phyloP scores from a whole-genome alignment of 2,113 vertebrate species.

The Microtus richardsoni region DNA sequence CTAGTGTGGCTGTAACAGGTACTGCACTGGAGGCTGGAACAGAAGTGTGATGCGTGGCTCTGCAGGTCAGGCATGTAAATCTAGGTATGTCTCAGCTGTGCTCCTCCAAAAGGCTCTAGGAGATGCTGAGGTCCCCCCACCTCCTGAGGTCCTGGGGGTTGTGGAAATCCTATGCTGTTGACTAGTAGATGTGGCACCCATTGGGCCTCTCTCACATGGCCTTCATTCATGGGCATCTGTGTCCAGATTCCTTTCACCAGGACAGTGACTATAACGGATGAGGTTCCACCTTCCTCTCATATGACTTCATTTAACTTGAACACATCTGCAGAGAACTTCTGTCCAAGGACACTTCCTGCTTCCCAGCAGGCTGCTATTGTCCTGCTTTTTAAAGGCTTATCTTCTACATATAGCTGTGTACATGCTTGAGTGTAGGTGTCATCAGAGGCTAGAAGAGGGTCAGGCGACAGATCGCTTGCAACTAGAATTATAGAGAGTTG shows the following conservation, averaged over 20 bases:
- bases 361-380: background rate
- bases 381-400: background rate
- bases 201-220: background rate
- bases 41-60: background rate
- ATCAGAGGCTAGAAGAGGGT: background rate
- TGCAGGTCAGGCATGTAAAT: background rate
- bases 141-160: background rate
- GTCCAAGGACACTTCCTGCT: background rate
- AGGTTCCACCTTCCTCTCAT: background rate
- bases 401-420: background rate
- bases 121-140: too few relatives aligned
- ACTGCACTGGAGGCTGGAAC: background rate
- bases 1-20: background rate
- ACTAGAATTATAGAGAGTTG: background rate
- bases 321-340: background rate
- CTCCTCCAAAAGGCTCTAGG: background rate
- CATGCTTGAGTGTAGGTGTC: background rate
- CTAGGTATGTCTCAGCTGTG: too few relatives aligned
- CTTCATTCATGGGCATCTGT: background rate
- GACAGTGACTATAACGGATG: background rate
- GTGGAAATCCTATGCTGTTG: too few relatives aligned
- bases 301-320: background rate
- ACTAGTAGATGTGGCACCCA: background rate
- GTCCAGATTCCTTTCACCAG: background rate
- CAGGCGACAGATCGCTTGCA: background rate